Evolutionary conservation across 2,797 vertebrate genomes (phyloP).

Genomic region (Varecia variegata): DNA sequence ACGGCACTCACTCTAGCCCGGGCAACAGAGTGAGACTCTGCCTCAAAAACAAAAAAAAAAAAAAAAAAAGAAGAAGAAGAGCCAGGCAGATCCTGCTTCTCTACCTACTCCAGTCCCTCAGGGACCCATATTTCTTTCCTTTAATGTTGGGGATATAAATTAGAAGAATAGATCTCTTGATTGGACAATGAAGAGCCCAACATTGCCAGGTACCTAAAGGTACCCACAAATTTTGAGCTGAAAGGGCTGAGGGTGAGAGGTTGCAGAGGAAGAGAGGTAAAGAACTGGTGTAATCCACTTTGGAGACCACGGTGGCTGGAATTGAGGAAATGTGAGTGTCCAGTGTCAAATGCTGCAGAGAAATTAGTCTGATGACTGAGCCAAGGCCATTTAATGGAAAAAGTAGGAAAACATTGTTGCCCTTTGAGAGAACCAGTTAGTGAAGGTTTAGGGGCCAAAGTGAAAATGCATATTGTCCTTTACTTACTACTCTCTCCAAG

Average conservation of each 20-base stretch:
- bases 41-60: no score
- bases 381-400: background rate
- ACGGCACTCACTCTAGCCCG: no score
- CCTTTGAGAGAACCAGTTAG: background rate
- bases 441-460: background rate
- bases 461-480: background rate
- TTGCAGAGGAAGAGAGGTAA: background rate
- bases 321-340: background rate
- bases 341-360: no score
- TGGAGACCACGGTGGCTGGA: background rate
- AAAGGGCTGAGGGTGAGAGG: background rate
- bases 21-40: no score
- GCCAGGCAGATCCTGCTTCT: background rate
- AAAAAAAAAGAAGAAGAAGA: background rate
- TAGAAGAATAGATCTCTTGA: background rate
- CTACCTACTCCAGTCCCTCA: background rate
- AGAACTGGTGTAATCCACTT: background rate
- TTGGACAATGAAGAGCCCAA: background rate
- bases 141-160: background rate
- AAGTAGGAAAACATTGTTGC: accelerated
- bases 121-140: background rate
- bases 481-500: background rate
- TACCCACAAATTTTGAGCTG: background rate
- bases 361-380: background rate
- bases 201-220: background rate